phyloP scores from a whole-genome alignment of 2,888 invertebrate species.

The Neria commutata region DNA sequence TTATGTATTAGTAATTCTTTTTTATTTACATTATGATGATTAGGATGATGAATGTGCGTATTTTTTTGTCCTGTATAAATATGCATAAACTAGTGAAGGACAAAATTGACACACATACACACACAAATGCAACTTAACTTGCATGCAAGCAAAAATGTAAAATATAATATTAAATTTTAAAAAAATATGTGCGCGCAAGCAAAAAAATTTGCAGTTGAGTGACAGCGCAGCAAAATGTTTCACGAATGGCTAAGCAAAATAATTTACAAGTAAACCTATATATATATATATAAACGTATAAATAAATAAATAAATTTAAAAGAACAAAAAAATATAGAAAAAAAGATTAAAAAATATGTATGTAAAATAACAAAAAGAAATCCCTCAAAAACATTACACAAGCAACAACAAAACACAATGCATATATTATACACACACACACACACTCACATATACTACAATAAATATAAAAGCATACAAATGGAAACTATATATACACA shows the following conservation, averaged over 20 bases:
- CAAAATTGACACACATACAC: constrained; percentile 27
- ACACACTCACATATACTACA: too few relatives aligned
- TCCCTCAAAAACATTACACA: constrained; percentile 30
- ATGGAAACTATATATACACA: constrained; percentile 40
- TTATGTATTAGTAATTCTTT: constrained; percentile 34
- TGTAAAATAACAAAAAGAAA: constrained; percentile 2
- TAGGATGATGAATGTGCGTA: too few relatives aligned
- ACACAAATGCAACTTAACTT: constrained; percentile 38
- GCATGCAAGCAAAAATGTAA: constrained; percentile 30
- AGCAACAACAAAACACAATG: constrained; percentile 34
- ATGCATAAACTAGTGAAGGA: constrained; percentile 32
- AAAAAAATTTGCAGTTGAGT: too few relatives aligned
- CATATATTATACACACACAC: constrained; percentile 42
- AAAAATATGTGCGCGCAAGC: neutral
- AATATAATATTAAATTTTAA: neutral
- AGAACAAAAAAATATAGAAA: constrained; percentile 25
- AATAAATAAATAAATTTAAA: constrained; percentile 6
- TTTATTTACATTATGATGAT: too few relatives aligned
- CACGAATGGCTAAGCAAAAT: too few relatives aligned
- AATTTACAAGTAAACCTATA: constrained; percentile 24
- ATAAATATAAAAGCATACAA: constrained; percentile 48
- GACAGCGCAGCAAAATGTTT: too few relatives aligned
- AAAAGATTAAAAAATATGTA: constrained; percentile 19
- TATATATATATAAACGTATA: constrained; percentile 6
- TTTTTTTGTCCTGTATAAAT: constrained; percentile 62